These are phyloP conservation scores for Istiophorus platypterus DNA, from an alignment of 2,113 vertebrate genomes.

Conservation along the genomic window DNA sequence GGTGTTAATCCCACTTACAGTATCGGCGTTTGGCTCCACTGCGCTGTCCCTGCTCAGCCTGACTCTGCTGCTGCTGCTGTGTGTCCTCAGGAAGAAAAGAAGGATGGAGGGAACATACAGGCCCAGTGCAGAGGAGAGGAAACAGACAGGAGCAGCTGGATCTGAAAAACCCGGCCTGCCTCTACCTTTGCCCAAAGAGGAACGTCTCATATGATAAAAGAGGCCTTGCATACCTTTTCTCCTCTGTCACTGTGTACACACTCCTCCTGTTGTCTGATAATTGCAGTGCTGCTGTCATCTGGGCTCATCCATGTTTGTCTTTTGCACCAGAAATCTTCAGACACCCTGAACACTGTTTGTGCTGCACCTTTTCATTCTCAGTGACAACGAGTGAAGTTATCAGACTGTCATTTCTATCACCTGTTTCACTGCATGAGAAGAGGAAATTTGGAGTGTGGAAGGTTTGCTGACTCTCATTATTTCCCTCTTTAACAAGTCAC, in stretches of 20 bases:
- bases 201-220: slow-evolving; percentile 88
- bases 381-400: slow-evolving; percentile 1
- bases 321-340: slow-evolving; percentile 18
- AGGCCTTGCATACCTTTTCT: neutral
- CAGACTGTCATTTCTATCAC: neutral
- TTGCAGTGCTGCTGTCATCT: neutral
- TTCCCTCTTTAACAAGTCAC: slow-evolving; percentile 12
- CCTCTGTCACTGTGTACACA: neutral
- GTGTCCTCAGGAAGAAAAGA: slow-evolving; percentile 86
- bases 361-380: neutral
- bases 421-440: slow-evolving; percentile 6
- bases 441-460: neutral
- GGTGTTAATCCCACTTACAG: slow-evolving; percentile 9
- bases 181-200: slow-evolving; percentile 89
- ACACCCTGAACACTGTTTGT: neutral
- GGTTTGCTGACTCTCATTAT: slow-evolving; percentile 1
- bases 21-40: slow-evolving; percentile 66
- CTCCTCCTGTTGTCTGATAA: neutral
- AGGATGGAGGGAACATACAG: slow-evolving; percentile 88
- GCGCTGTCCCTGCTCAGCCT: slow-evolving; percentile 78
- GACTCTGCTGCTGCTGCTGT: slow-evolving; percentile 75
- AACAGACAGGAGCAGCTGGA: slow-evolving; percentile 78
- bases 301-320: slow-evolving; percentile 1
- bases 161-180: slow-evolving; percentile 82
- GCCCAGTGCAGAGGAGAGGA: slow-evolving; percentile 89